Conservation (phyloP, 1,140 invertebrate genomes). For the Anastrepha obliqua region DNA sequence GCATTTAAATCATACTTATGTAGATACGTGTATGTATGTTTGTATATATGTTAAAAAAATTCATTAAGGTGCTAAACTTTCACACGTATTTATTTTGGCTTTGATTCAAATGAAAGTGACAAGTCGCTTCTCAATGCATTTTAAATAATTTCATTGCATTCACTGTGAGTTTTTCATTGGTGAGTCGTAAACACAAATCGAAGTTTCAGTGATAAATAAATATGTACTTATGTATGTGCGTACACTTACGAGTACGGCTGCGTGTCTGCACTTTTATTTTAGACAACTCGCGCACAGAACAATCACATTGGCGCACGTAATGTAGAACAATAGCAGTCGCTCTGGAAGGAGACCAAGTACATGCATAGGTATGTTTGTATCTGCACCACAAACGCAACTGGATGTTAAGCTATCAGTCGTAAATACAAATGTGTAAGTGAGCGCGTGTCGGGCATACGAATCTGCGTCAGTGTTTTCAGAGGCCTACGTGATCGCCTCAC, state of each 20-base stretch:
- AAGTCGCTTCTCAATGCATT: conserved; percentile 44
- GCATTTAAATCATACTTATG: background rate
- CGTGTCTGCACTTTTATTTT: background rate
- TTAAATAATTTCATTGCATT: conserved; percentile 30
- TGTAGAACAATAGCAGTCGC: conserved; percentile 5
- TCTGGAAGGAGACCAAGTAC: conserved; percentile 4
- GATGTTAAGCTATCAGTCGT: background rate
- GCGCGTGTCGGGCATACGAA: conserved; percentile 23
- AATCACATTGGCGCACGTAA: conserved; percentile 23
- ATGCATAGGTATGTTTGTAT: background rate
- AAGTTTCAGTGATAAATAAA: too few relatives aligned
- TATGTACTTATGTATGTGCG: too few relatives aligned
- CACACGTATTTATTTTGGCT: conserved; percentile 47
- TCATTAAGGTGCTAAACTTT: conserved; percentile 16
- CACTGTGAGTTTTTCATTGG: background rate
- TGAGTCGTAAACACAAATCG: background rate
- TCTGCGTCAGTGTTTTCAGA: background rate
- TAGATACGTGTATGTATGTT: background rate
- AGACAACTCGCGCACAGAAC: background rate
- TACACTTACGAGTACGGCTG: background rate
- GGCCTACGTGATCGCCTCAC: background rate
- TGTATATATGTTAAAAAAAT: background rate
- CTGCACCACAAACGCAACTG: background rate
- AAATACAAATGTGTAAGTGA: background rate
- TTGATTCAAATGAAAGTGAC: conserved; percentile 42